phyloP scores from a whole-genome alignment of 2,888 invertebrate species.

The Ectobius pallidus region DNA sequence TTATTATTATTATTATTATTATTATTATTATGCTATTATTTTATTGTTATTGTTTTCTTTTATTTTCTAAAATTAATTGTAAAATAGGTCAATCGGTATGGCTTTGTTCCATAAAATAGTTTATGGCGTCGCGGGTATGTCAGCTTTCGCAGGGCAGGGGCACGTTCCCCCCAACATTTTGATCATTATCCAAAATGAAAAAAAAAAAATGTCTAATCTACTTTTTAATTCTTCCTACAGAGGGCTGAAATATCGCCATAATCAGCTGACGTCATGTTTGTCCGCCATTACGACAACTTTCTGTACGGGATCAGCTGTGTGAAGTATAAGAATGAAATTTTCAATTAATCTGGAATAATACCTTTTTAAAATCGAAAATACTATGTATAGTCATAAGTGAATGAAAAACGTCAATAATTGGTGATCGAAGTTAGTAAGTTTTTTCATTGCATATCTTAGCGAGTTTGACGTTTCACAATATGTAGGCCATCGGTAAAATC shows the following conservation, averaged over 20 bases:
- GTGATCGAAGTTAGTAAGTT: slow-evolving; percentile 5
- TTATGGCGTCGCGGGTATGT: background rate
- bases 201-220: background rate
- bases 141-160: background rate
- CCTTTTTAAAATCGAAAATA: background rate
- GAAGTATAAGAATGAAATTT: slow-evolving; percentile 34
- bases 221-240: slow-evolving; percentile 19
- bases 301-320: slow-evolving; percentile 46
- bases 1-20: too few species aligned
- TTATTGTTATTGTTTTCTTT: too few species aligned
- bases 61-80: too few species aligned
- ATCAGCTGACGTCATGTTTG: slow-evolving; percentile 42
- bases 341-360: background rate
- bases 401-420: background rate
- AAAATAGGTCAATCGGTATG: too few species aligned
- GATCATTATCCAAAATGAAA: background rate
- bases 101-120: background rate
- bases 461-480: slow-evolving; percentile 33
- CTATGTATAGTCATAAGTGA: background rate
- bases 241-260: slow-evolving; percentile 26
- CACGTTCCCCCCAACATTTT: slow-evolving; percentile 1
- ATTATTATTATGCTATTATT: too few species aligned
- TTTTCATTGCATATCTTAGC: background rate
- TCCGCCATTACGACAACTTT: slow-evolving; percentile 39
- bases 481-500: slow-evolving; percentile 39